Evolutionary conservation across 2,113 vertebrate species (phyloP), one percentile per base, ranked within the genome.

Genomic region (Bujurquina vittata): DNA sequence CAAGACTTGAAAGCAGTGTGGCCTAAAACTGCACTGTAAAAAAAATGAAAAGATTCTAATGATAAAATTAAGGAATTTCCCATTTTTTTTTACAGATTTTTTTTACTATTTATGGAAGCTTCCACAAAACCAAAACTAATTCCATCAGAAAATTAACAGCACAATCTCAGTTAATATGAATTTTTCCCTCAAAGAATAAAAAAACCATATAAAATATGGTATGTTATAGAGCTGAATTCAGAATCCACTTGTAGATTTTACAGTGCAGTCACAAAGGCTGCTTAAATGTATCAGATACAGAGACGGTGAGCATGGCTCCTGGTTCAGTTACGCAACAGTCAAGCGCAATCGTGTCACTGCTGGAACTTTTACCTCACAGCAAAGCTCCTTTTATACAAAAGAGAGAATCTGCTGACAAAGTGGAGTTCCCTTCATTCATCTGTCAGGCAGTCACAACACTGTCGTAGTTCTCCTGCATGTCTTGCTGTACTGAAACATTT

Each of bases 401-500:
- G 9, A 33, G 26, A 78, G 40, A 60, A 52, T 78, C 49, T 62
- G 43, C 75, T 56, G 29, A 73, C 46, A 55, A 69, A 84, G 58
- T 52, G 31, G 2, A 43, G n/a, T 54, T 73, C 4, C 74, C 57
- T 55, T 7, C 56, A 63, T 15, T 63, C 35, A 26, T 78, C 80
- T 10, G 26, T 76, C 72, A 69, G n/a, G 62, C n/a, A 22, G 12
- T 65, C 26, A 26, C 23, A 81, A 83, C 46, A 37, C 29, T 37
- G 23, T 55, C 46, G 75, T 35, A 4, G 52, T 79, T 79, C 67
- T 73, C 6, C 26, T 83, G 37, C 80, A 37, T 40, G 62, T 79
- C 61, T 56, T 56, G 59, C 46, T 76, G 58, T 82, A 61, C 43
- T 80, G 75, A 77, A 80, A 83, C 77, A 76, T 83, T 81, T 77